phyloP scores from a whole-genome alignment of 2,888 invertebrate genomes.

The Melikaiella ostensackeni region DNA sequence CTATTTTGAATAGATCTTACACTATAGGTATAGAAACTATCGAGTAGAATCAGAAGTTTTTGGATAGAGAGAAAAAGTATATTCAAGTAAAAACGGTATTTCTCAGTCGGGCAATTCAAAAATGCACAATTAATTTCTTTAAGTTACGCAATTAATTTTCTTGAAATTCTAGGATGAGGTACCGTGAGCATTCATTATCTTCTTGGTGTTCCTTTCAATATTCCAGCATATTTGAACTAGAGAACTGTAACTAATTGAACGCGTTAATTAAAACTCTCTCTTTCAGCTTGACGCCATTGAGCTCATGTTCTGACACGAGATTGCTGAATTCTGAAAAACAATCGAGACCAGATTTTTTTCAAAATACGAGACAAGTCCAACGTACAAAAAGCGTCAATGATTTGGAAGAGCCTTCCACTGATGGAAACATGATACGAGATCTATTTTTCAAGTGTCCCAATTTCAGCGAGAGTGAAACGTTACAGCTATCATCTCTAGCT shows the following conservation, averaged over 20 bases:
- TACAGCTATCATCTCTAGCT: conserved; percentile 45
- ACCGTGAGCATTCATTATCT: neutral
- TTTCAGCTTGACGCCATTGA: conserved; percentile 5
- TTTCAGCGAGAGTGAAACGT: conserved; percentile 56
- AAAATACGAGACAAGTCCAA: neutral
- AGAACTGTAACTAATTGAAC: neutral
- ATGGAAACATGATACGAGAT: conserved; percentile 60
- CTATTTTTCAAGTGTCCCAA: conserved; percentile 62
- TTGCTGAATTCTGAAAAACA: conserved; percentile 19
- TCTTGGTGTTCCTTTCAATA: neutral
- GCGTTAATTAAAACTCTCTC: conserved; percentile 2
- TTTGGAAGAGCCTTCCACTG: conserved; percentile 59
- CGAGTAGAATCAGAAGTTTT: too few relatives aligned
- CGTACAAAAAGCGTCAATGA: conserved; percentile 60
- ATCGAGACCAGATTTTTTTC: conserved; percentile 13
- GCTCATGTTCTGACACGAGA: conserved; percentile 4
- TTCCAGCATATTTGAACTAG: neutral
- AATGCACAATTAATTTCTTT: too few relatives aligned
- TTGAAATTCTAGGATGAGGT: neutral
- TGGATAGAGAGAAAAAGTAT: neutral
- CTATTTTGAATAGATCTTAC: too few relatives aligned
- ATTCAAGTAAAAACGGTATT: neutral
- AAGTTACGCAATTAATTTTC: too few relatives aligned
- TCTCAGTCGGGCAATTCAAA: neutral
- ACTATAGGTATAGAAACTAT: too few relatives aligned